Conservation (phyloP, 2,888 invertebrate genomes). For the Polyploca ridens region DNA sequence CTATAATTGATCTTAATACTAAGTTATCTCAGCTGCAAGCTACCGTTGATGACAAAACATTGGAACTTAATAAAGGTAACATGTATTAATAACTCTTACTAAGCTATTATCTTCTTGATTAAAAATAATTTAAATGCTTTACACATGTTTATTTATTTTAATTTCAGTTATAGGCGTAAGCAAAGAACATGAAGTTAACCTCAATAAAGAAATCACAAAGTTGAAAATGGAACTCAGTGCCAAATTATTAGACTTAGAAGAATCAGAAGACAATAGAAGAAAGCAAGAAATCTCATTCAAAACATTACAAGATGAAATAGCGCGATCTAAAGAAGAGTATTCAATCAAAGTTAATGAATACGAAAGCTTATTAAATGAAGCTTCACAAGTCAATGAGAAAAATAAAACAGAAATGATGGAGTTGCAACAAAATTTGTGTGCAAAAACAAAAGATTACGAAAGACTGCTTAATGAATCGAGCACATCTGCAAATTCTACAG, state of each 20-base stretch:
- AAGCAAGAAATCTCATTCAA: slow-evolving; percentile 68
- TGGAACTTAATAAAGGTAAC: slow-evolving; percentile 81
- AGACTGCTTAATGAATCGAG: slow-evolving; percentile 69
- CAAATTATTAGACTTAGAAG: slow-evolving; percentile 82
- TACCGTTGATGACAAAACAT: slow-evolving; percentile 77
- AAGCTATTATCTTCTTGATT: neutral
- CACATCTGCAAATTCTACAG: slow-evolving; percentile 63
- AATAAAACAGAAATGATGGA: slow-evolving; percentile 71
- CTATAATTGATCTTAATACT: slow-evolving; percentile 75
- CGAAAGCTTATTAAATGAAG: slow-evolving; percentile 71
- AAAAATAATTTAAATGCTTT: neutral
- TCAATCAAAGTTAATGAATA: slow-evolving; percentile 76
- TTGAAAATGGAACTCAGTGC: slow-evolving; percentile 83
- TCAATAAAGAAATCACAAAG: slow-evolving; percentile 81
- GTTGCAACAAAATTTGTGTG: slow-evolving; percentile 66
- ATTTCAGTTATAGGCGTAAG: slow-evolving; percentile 72
- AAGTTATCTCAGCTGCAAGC: slow-evolving; percentile 78
- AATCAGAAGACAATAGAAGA: slow-evolving; percentile 69
- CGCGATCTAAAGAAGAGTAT: slow-evolving; percentile 67
- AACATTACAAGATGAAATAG: slow-evolving; percentile 70
- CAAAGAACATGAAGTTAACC: slow-evolving; percentile 79
- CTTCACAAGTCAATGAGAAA: slow-evolving; percentile 72
- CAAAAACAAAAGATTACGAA: slow-evolving; percentile 72
- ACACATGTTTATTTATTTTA: neutral
- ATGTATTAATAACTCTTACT: neutral